Evolutionary conservation across 2,113 vertebrate species (phyloP), one percentile per base, ranked within the genome.

Genomic region (Orientallactaga bullata): DNA sequence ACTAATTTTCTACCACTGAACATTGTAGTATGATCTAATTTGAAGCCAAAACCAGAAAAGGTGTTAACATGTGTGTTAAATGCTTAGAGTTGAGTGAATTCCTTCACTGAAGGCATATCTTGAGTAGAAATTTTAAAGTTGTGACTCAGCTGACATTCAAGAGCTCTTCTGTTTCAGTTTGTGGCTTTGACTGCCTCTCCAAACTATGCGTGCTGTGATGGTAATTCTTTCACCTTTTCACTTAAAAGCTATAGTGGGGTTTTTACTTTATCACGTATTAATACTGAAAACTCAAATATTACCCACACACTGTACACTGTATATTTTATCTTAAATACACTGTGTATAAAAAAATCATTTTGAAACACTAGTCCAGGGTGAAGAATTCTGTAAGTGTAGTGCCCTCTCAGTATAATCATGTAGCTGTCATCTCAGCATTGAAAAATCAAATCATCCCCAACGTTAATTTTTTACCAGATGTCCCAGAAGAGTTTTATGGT

Each of bases 361-460:
- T 85, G 24, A 82, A 90, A 71, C 84, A 91, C 39, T 83, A 11
- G 15, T 84, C 11, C 32, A 20, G 3, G 60, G 7, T 89, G 35
- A 93, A 42, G 15, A 23, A 71, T 76, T 76, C 39, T 61, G 39
- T 32, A 71, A 42, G 7, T 12, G 32, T 8, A 28, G 39, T 47
- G 42, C 2, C 16, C 5, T 68, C 35, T 51, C 35, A 24, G 16
- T 26, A 30, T 32, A 28, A 86, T 7, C 18, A n/a, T 7, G 30
- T 58, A 60, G 23, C 58, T 94, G 71, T 71, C 81, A 76, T 58
- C 18, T 42, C 20, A 21, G 7, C 28, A 76, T 72, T 55, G 35
- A 94, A 61, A 4, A 93, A 66, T 26, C 6, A 65, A 87, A 86
- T 17, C 6, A 30, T 78, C 92, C 94, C n/a, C n/a, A 37, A 95